These are phyloP conservation scores for Eristalis arbustorum DNA, from an alignment of 2,888 invertebrate genomes.

Conservation along the genomic window DNA sequence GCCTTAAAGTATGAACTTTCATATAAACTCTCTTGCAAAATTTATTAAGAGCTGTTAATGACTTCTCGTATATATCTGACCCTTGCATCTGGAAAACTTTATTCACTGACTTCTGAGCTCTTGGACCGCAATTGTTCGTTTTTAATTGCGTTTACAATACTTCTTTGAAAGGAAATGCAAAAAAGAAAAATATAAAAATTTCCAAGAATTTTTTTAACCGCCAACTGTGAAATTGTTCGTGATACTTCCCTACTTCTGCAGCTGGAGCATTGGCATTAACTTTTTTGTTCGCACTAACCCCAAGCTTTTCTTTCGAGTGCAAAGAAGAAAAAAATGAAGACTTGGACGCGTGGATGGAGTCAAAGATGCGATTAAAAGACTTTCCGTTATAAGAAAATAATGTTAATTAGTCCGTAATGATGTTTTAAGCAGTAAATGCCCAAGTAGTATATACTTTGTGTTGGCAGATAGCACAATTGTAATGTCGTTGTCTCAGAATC, in stretches of 20 bases:
- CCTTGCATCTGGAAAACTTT: no score
- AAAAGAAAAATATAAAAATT: not conserved
- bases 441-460: not conserved
- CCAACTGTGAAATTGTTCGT: not conserved
- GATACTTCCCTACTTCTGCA: not conserved
- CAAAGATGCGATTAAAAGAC: not conserved
- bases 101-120: no score
- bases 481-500: no score
- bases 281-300: constrained; percentile 8
- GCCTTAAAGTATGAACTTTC: no score
- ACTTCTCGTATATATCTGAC: no score
- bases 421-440: not conserved
- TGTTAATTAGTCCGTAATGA: not conserved
- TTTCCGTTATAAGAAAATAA: not conserved
- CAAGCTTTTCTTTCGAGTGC: not conserved
- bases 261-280: constrained; percentile 4
- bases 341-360: not conserved
- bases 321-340: not conserved
- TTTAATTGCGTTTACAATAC: no score
- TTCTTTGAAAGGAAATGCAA: no score
- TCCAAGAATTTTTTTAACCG: not conserved
- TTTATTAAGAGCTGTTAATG: no score
- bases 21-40: no score
- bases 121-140: no score
- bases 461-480: not conserved